Percentiles rank a stretch among this genome's conserved stretches.
phyloP scores from a whole-genome alignment of 2,113 vertebrate species.

The Todiramphus saurophagus region DNA sequence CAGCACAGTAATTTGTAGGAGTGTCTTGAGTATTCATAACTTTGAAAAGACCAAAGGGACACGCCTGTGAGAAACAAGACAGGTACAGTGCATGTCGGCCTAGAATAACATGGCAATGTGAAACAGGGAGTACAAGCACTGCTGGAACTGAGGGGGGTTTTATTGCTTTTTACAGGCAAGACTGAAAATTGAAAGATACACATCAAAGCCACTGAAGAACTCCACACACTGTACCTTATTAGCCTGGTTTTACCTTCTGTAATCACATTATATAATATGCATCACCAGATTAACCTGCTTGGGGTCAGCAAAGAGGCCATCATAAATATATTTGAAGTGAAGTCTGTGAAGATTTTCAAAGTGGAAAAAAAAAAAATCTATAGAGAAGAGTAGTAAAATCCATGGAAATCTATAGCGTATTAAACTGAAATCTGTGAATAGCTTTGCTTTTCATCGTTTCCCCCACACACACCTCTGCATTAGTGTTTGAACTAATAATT shows the following conservation, averaged over 20 bases:
- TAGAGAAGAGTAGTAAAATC: conserved; percentile 53
- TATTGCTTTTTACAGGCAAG: conserved; percentile 37
- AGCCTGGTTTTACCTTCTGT: conserved; percentile 62
- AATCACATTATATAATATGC: conserved; percentile 68
- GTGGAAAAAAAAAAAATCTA: not conserved
- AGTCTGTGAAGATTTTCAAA: conserved; percentile 62
- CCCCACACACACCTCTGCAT: not conserved
- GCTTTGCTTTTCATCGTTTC: conserved; percentile 38
- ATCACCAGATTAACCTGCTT: conserved; percentile 56
- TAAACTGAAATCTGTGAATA: conserved; percentile 59
- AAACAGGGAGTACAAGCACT: conserved; percentile 37
- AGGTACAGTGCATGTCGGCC: conserved; percentile 21
- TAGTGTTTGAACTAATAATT: conserved; percentile 59
- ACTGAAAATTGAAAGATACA: conserved; percentile 71
- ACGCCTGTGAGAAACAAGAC: conserved; percentile 55
- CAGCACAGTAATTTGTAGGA: conserved; percentile 79
- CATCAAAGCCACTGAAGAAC: conserved; percentile 69
- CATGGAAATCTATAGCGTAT: conserved; percentile 39
- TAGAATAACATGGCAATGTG: conserved; percentile 15
- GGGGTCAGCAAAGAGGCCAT: conserved; percentile 48
- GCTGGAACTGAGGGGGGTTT: not conserved
- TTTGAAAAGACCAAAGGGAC: conserved; percentile 51
- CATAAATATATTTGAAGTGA: conserved; percentile 59
- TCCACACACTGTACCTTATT: conserved; percentile 50
- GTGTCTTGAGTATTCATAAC: conserved; percentile 62